Percentiles rank a stretch among this genome's conserved stretches.
These are phyloP conservation scores for Agrotis ipsilon DNA, from an alignment of 2,888 invertebrate genomes.

Conservation along the genomic window DNA sequence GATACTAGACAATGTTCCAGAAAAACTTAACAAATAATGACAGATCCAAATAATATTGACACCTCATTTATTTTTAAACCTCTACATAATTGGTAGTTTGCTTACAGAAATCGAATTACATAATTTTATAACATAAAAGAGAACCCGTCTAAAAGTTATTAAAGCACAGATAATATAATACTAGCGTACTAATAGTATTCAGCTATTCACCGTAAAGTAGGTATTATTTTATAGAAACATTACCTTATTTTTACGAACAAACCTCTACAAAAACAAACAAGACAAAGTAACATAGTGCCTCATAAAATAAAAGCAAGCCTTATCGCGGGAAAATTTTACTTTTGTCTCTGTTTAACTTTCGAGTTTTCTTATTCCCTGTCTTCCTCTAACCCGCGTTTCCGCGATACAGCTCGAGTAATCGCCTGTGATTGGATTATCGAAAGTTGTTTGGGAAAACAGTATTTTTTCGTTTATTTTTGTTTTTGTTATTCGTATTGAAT, in stretches of 20 bases:
- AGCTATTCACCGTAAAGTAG: slow-evolving; percentile 25
- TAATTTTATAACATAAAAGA: not conserved
- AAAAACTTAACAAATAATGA: too few relatives aligned
- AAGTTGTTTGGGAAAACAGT: slow-evolving; percentile 46
- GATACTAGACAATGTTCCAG: too few relatives aligned
- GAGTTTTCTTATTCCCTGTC: slow-evolving; percentile 12
- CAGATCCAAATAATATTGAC: too few relatives aligned
- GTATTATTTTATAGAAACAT: slow-evolving; percentile 38
- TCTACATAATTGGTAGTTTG: not conserved
- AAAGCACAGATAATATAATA: too few relatives aligned
- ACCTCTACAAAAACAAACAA: slow-evolving; percentile 54
- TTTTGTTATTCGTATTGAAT: slow-evolving; percentile 33
- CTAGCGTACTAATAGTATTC: slow-evolving; percentile 27
- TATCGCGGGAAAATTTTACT: slow-evolving; percentile 45
- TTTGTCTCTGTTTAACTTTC: slow-evolving; percentile 33
- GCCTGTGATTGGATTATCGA: slow-evolving; percentile 63
- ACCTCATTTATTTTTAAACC: too few relatives aligned
- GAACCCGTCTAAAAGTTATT: not conserved
- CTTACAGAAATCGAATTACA: too few relatives aligned
- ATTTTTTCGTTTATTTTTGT: slow-evolving; percentile 31
- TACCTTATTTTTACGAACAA: slow-evolving; percentile 47
- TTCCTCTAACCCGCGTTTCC: slow-evolving; percentile 33
- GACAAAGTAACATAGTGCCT: slow-evolving; percentile 58
- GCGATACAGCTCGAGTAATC: slow-evolving; percentile 50
- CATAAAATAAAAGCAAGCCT: slow-evolving; percentile 63